Conservation (phyloP, 1,140 invertebrate genomes). For the Drosophila nikananu region DNA sequence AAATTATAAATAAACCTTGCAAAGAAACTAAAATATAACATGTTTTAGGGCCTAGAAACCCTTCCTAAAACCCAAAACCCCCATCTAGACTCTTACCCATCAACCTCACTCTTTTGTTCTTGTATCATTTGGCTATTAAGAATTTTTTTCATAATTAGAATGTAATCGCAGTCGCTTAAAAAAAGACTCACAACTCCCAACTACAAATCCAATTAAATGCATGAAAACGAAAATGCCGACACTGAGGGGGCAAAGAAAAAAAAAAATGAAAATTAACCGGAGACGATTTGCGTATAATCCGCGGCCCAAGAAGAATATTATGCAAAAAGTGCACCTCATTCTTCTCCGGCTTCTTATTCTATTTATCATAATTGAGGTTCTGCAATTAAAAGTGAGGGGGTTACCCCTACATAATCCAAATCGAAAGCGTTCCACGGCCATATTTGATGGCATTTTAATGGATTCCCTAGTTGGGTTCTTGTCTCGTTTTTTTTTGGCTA, state of each 20-base stretch:
- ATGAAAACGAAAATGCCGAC: conserved; percentile 65
- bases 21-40: background rate
- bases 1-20: too few relatives aligned
- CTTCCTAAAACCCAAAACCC: background rate
- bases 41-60: background rate
- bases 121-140: conserved; percentile 71
- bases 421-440: conserved; percentile 53
- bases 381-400: conserved; percentile 52
- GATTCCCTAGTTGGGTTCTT: conserved; percentile 55
- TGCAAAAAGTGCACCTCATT: conserved; percentile 41
- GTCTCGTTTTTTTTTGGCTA: conserved; percentile 35
- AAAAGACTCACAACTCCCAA: conserved; percentile 7
- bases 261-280: conserved; percentile 60
- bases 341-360: background rate
- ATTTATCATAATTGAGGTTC: conserved; percentile 72
- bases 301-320: conserved; percentile 44
- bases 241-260: conserved; percentile 36
- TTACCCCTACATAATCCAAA: conserved; percentile 57
- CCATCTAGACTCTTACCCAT: background rate
- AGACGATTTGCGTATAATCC: conserved; percentile 80
- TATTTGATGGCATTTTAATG: conserved; percentile 72
- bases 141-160: conserved; percentile 70
- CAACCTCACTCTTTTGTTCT: background rate
- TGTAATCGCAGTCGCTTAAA: conserved; percentile 60
- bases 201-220: conserved; percentile 68